Evolutionary conservation across 2,113 vertebrate species (phyloP), one percentile per base, ranked within the genome.

Genomic region (Hemicordylus capensis): DNA sequence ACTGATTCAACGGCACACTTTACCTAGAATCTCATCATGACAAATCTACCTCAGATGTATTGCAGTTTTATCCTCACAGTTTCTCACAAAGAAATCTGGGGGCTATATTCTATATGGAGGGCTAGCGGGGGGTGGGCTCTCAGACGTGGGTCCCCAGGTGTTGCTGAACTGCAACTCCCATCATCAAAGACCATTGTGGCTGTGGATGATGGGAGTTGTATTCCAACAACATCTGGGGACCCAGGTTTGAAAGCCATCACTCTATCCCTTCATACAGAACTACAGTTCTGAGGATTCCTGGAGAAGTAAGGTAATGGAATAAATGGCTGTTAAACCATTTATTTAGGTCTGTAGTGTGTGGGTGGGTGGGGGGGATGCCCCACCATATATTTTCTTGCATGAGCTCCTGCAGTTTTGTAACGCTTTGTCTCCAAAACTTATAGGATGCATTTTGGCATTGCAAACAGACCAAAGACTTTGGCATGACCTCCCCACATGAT

Each of bases 311-410:
- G 26, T 66, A 80, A 66, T 59, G 34, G 76, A 59, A 26, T n/a
- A n/a, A n/a, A n/a, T n/a, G n/a, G n/a, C n/a, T n/a, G 12, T 59
- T 39, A 26, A 34, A 66, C 6, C 4, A 44, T n/a, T n/a, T n/a
- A 8, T 44, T 44, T 56, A 56, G 56, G 39, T 31, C 24, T 28
- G 48, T 59, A 14, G 9, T 91, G 93, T 79, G 56, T 20, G 87
- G 84, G 37, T 80, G 87, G 85, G 76, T n/a, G n/a, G n/a, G n/a
- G n/a, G n/a, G n/a, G n/a, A n/a, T n/a, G n/a, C n/a, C 79, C 81
- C 91, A 84, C 88, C 81, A 92, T 90, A 87, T 85, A 73, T 85
- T 93, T 92, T 92, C 87, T 92, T 84, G 64, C 83, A 93, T 85
- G 89, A 91, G 82, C n/a, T n/a, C n/a, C n/a, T n/a, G n/a, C n/a